phyloP scores from a whole-genome alignment of 2,113 vertebrate genomes.

The Notothenia rossii region DNA sequence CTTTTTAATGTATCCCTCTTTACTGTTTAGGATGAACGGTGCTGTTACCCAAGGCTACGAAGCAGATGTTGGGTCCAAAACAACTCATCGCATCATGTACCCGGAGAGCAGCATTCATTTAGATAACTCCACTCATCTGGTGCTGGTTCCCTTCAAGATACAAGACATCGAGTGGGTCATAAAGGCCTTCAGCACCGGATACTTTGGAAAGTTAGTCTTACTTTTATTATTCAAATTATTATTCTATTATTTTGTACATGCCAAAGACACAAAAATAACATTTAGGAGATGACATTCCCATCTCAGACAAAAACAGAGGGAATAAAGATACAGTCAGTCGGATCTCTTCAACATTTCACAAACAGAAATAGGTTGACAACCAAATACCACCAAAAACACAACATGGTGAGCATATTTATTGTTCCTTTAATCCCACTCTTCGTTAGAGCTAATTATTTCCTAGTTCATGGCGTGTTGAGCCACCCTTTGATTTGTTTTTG shows the following conservation, averaged over 20 bases:
- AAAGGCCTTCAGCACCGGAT: constrained; percentile 15
- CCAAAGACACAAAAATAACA: too few species aligned
- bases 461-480: too few species aligned
- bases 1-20: neutral
- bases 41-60: constrained; percentile 19
- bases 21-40: constrained; percentile 21
- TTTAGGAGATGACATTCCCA: too few species aligned
- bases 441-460: too few species aligned
- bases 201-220: constrained; percentile 3
- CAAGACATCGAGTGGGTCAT: constrained; percentile 53
- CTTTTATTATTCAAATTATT: neutral
- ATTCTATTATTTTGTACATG: neutral
- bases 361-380: too few species aligned
- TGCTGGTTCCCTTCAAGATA: constrained; percentile 61
- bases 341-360: too few species aligned
- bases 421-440: too few species aligned
- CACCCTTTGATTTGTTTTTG: too few species aligned
- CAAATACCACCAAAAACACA: too few species aligned
- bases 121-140: constrained; percentile 41
- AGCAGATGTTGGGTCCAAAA: constrained; percentile 55
- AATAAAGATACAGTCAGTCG: too few species aligned
- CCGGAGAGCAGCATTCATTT: constrained; percentile 53
- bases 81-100: constrained; percentile 57
- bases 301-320: too few species aligned
- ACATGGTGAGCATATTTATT: too few species aligned